Evolutionary conservation across 2,113 vertebrate genomes (phyloP).

Genomic region (Lates calcarifer): DNA sequence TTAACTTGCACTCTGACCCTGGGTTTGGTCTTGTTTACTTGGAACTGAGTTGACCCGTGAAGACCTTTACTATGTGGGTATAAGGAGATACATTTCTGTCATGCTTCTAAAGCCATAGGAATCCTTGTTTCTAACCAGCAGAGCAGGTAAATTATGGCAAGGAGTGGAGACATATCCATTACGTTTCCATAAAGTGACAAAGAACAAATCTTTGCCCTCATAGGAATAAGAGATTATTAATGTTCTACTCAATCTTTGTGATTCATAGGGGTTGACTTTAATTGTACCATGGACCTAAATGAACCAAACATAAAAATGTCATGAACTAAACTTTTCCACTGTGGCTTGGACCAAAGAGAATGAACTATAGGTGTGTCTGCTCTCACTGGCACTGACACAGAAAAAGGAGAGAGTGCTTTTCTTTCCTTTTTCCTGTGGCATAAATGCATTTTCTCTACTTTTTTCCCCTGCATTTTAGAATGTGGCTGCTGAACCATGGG

Average conservation of each 20-base stretch:
- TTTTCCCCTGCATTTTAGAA: background rate
- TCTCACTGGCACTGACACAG: background rate
- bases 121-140: no score
- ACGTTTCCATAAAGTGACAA: background rate
- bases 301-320: background rate
- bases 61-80: background rate
- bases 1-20: background rate
- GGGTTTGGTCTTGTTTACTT: background rate
- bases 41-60: background rate
- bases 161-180: background rate
- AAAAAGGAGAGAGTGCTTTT: background rate
- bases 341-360: background rate
- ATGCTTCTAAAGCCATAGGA: background rate
- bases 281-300: background rate
- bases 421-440: background rate
- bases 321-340: background rate
- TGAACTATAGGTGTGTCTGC: background rate
- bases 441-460: background rate
- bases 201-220: background rate
- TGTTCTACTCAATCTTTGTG: background rate
- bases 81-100: background rate
- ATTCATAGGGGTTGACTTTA: background rate
- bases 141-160: background rate
- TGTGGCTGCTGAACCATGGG: constrained; percentile 22
- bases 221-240: background rate